Evolutionary conservation across 2,797 vertebrate genomes (phyloP).

Genomic region (Sarcoramphus papa): DNA sequence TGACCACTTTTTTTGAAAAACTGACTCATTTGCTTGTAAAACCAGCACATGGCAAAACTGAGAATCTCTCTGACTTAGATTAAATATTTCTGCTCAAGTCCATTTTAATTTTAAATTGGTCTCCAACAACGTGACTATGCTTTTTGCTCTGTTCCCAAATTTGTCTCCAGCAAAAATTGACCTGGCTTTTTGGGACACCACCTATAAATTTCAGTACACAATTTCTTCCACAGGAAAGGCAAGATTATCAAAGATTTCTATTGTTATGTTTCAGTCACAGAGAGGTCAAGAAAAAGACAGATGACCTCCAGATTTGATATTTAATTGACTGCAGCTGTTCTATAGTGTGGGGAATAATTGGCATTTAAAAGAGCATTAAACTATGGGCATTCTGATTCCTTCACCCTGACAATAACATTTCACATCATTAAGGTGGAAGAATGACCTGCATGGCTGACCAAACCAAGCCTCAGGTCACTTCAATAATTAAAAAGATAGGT

Average conservation of each 20-base stretch:
- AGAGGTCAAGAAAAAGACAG: conserved; percentile 23
- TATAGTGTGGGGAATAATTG: conserved; percentile 34
- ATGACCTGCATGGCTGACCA: conserved; percentile 48
- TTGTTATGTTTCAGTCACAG: background rate
- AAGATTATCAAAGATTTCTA: background rate
- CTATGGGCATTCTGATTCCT: background rate
- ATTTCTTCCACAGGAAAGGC: background rate
- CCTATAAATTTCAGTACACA: background rate
- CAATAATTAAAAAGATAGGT: conserved; percentile 61
- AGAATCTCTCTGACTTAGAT: background rate
- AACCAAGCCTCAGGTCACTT: conserved; percentile 41
- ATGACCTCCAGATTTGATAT: conserved; percentile 26
- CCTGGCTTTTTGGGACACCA: background rate
- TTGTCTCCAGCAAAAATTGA: background rate
- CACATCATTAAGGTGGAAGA: conserved; percentile 49
- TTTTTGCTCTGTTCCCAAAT: background rate
- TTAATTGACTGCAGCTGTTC: conserved; percentile 54
- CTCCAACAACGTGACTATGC: background rate
- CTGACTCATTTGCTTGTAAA: background rate
- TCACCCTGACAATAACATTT: conserved; percentile 19
- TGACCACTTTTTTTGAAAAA: background rate
- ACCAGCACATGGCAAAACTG: background rate
- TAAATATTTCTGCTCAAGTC: background rate
- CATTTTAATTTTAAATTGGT: background rate
- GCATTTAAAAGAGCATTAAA: conserved; percentile 54